Percentiles rank a stretch among this genome's conserved stretches.
These are phyloP conservation scores for Echinometra lucunter DNA, from an alignment of 53 echinoderm and acorn worm species.

Conservation along the genomic window DNA sequence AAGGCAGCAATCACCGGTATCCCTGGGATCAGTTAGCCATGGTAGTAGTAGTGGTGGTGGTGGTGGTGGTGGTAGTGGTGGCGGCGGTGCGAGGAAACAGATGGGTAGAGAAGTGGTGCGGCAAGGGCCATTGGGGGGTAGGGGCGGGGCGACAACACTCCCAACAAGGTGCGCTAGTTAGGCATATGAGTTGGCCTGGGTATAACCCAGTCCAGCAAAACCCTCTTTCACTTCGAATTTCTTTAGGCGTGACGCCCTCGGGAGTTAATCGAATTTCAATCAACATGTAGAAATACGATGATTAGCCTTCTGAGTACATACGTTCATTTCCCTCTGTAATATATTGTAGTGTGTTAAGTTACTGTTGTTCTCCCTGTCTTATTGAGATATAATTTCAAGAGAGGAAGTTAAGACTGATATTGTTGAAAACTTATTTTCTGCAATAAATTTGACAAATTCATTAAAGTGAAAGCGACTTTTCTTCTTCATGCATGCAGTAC, in stretches of 20 bases:
- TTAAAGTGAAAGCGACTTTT: background rate
- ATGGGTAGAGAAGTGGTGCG: background rate
- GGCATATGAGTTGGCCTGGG: conserved; percentile 63
- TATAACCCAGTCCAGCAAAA: conserved; percentile 35
- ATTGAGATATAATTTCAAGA: background rate
- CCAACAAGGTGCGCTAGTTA: conserved; percentile 23
- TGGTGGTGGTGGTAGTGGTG: background rate
- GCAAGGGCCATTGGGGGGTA: background rate
- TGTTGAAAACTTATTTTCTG: background rate
- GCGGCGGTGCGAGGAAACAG: background rate
- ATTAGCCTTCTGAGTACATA: background rate
- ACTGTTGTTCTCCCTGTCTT: background rate
- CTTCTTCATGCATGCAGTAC: background rate
- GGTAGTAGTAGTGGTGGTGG: conserved; percentile 11
- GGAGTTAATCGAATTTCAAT: conserved; percentile 56
- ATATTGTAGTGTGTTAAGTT: background rate
- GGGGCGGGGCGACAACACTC: conserved; percentile 17
- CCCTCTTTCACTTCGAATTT: conserved; percentile 29
- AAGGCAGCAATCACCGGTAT: background rate
- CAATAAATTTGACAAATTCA: background rate
- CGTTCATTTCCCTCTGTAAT: background rate
- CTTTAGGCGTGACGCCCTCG: background rate
- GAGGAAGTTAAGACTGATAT: background rate
- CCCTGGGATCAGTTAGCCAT: background rate
- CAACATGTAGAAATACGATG: background rate